phyloP scores from a whole-genome alignment of 2,797 vertebrate genomes.

The Sandelia bainsii region DNA sequence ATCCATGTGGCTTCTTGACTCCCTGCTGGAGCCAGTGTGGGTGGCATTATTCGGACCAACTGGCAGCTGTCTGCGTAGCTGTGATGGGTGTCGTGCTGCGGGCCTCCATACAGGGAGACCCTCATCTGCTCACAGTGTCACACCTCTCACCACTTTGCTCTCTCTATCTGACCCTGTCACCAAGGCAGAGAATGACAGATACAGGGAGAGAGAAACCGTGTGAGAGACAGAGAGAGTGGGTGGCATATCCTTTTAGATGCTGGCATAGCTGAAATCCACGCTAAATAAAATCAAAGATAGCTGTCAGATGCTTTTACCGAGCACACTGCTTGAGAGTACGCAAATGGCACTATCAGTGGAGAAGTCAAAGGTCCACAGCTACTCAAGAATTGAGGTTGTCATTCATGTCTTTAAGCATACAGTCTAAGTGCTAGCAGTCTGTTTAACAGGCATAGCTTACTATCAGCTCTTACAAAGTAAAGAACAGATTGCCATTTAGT shows the following conservation, averaged over 20 bases:
- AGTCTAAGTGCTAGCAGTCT: conserved; percentile 42
- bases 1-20: conserved; percentile 47
- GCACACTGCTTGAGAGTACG: conserved; percentile 69
- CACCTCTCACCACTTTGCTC: conserved; percentile 78
- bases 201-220: conserved; percentile 40
- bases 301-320: conserved; percentile 76
- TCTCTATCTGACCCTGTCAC: conserved; percentile 81
- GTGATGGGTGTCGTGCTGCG: conserved; percentile 75
- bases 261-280: conserved; percentile 68
- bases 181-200: conserved; percentile 63
- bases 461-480: conserved; percentile 15
- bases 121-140: conserved; percentile 80
- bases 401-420: conserved; percentile 64
- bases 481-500: conserved; percentile 24
- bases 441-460: conserved; percentile 55
- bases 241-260: conserved; percentile 69
- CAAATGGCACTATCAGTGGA: conserved; percentile 76
- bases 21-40: conserved; percentile 50
- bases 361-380: conserved; percentile 74
- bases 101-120: conserved; percentile 71
- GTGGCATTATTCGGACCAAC: conserved; percentile 70
- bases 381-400: conserved; percentile 69
- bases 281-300: conserved; percentile 78
- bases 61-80: conserved; percentile 69
- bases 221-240: conserved; percentile 60